Conservation (phyloP, 2,888 invertebrate genomes). For the Tethea ocularis region DNA sequence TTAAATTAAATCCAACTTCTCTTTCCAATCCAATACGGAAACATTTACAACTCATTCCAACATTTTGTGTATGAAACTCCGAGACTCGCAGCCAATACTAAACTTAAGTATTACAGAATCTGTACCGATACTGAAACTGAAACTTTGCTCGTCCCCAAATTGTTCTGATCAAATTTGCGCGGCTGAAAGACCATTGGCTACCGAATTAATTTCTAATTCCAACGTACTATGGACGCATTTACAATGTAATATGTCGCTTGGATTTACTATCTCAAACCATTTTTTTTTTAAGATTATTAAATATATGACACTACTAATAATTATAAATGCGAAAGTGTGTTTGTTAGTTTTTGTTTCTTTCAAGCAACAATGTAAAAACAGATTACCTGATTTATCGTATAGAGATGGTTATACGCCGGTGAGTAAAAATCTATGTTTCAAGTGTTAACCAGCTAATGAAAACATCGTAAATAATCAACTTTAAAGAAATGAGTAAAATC, state of each 20-base stretch:
- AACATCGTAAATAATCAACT: too few relatives aligned
- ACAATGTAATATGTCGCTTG: conserved; percentile 14
- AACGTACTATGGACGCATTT: conserved; percentile 16
- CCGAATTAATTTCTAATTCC: conserved; percentile 31
- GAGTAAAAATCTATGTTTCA: too few relatives aligned
- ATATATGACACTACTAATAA: too few relatives aligned
- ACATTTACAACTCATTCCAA: background rate
- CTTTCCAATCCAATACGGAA: background rate
- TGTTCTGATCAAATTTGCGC: conserved; percentile 24
- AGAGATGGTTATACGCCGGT: too few relatives aligned
- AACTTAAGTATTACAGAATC: conserved; percentile 27
- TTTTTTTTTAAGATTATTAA: too few relatives aligned
- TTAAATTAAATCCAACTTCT: background rate
- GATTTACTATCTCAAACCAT: too few relatives aligned
- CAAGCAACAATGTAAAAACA: too few relatives aligned
- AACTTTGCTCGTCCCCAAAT: conserved; percentile 21
- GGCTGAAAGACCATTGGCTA: conserved; percentile 16
- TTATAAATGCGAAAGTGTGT: too few relatives aligned
- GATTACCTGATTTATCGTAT: too few relatives aligned
- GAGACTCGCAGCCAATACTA: conserved; percentile 18
- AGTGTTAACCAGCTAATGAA: too few relatives aligned
- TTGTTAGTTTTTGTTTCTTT: too few relatives aligned
- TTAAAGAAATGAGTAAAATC: too few relatives aligned
- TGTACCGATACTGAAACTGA: conserved; percentile 22
- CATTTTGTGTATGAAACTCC: background rate